Evolutionary conservation across 2,888 invertebrate species (phyloP), one percentile per base, ranked within the genome.

Genomic region (Tolmerus cingulatus): DNA sequence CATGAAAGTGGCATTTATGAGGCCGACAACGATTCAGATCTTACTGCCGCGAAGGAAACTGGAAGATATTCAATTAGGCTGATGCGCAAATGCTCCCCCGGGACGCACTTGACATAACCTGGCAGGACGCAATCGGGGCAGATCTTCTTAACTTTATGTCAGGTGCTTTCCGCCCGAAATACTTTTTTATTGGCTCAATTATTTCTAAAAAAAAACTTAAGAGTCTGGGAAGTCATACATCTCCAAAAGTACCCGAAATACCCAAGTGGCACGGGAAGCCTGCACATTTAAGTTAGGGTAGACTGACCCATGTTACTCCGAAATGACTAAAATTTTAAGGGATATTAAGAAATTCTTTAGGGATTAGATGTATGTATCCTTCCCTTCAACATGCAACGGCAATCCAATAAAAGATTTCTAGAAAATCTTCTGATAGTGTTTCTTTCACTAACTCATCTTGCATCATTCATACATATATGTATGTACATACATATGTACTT

Each of bases 1-100:
- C 66, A 66, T 66, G 66, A 82, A 66, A 82, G 57, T 82, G 37
- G 27, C 82, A 34, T 82, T 82, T 82, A 66, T 37, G 76, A 66
- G 82, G 34, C 82, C 40, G 43, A 23, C 79, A 79, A 23, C 51
- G 78, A 14, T 27, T 27, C 46, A 27, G 7, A n/a, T 30, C 34
- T 9, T n/a, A n/a, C 43, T 46, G 46, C 23, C 51, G 66, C 57
- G 43, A 43, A 86, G 79, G 66, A 55, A 46, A 27, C 27, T 55
- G 79, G 78, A 87, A 79, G 87, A 78, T 87, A 79, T 79, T 87
- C 87, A 87, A 87, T 87, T 87, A 87, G 78, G 66, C 16, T 78
- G 87, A 87, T 87, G 78, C 43, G 79, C 87, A 87, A 87, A 87
- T 79, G 78, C 46, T 85, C 74, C 74, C 82, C 14, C 34, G 82